Conservation (phyloP, 2,888 invertebrate species). For the Folsomia manolachei region DNA sequence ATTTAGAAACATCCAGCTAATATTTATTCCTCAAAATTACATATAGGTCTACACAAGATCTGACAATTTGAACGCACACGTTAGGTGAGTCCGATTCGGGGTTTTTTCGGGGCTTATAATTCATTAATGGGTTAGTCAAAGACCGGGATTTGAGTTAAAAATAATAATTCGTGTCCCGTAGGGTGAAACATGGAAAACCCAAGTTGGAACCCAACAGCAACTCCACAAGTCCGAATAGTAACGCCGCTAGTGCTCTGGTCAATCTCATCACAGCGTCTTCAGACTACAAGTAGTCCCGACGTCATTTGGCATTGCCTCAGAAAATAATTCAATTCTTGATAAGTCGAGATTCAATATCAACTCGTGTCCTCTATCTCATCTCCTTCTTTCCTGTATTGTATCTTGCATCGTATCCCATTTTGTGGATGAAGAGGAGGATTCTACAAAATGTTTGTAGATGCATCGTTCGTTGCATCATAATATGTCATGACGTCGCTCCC, state of each 20-base stretch:
- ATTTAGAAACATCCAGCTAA: neutral
- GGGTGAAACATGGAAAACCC: slow-evolving; percentile 48
- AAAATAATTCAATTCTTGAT: neutral
- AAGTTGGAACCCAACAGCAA: slow-evolving; percentile 45
- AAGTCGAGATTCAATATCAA: neutral
- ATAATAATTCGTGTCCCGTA: too few relatives aligned
- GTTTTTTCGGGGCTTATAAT: too few relatives aligned
- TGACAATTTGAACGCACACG: slow-evolving; percentile 51
- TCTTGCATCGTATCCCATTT: neutral
- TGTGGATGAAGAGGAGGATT: neutral
- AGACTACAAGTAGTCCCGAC: slow-evolving; percentile 32
- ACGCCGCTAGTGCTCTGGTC: slow-evolving; percentile 48
- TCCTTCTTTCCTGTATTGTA: neutral
- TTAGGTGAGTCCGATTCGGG: too few relatives aligned
- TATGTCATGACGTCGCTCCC: neutral
- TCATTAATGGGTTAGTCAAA: too few relatives aligned
- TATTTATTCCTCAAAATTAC: neutral
- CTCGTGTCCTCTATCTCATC: neutral
- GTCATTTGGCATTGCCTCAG: neutral
- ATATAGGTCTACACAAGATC: slow-evolving; percentile 46
- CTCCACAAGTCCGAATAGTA: slow-evolving; percentile 48
- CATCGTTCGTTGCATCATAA: too few relatives aligned
- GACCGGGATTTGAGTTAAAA: neutral
- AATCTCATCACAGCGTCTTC: slow-evolving; percentile 47
- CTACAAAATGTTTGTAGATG: neutral